These are phyloP conservation scores for Melinopterus prodromus DNA, from an alignment of 2,888 invertebrate species.

Conservation along the genomic window DNA sequence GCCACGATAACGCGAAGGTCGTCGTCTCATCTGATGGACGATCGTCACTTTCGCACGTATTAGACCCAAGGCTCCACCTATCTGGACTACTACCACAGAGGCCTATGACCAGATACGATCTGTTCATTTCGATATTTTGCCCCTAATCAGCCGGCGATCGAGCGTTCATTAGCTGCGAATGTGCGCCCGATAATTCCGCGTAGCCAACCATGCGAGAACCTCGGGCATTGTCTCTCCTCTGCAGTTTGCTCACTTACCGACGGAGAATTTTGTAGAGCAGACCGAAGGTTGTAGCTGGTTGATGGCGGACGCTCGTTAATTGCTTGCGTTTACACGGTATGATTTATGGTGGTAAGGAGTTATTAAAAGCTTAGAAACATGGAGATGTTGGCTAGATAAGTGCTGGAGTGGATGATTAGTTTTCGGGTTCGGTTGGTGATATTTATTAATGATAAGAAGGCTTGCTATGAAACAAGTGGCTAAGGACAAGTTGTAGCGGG, in stretches of 20 bases:
- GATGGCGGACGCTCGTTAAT: neutral
- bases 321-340: neutral
- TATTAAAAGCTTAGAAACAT: neutral
- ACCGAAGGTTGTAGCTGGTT: neutral
- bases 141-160: neutral
- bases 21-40: neutral
- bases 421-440: neutral
- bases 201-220: neutral
- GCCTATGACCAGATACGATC: constrained; percentile 4
- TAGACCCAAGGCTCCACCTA: neutral
- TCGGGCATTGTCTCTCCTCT: neutral
- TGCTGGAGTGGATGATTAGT: neutral
- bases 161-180: neutral
- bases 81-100: neutral
- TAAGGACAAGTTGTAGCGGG: no score
- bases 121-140: neutral
- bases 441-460: neutral
- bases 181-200: neutral
- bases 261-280: neutral
- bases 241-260: neutral
- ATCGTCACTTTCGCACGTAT: neutral
- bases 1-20: neutral
- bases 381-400: neutral
- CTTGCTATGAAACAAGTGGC: no score
- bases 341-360: constrained; percentile 4